Percentiles rank a stretch among this genome's conserved stretches.
These are phyloP conservation scores for Tetrapedia diversipes DNA, from an alignment of 2,888 invertebrate species.

Conservation along the genomic window DNA sequence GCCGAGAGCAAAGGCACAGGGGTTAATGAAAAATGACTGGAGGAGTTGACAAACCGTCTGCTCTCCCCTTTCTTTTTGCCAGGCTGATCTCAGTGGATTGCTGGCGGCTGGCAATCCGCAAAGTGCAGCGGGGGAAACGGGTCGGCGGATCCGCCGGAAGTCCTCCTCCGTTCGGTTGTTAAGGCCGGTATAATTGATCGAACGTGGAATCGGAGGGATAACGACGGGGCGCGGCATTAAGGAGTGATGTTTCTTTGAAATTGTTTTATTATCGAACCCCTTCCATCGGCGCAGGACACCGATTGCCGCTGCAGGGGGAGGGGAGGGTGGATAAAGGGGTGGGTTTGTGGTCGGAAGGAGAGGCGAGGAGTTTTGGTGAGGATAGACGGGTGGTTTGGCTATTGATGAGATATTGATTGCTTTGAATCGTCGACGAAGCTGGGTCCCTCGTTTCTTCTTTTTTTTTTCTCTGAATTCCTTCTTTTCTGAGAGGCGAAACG, in stretches of 20 bases:
- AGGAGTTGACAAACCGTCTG: slow-evolving; percentile 57
- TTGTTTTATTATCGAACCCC: not conserved
- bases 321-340: not conserved
- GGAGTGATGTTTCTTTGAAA: slow-evolving; percentile 1
- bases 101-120: slow-evolving; percentile 27
- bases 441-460: not conserved
- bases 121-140: slow-evolving; percentile 32
- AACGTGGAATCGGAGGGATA: not conserved
- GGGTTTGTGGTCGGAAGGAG: not conserved
- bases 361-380: not conserved
- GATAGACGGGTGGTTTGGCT: not conserved
- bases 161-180: slow-evolving; percentile 1
- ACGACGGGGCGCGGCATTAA: not conserved
- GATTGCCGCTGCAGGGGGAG: not conserved
- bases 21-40: slow-evolving; percentile 68
- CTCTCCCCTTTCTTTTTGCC: slow-evolving; percentile 18
- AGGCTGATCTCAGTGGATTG: slow-evolving; percentile 28
- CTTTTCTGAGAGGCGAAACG: not conserved
- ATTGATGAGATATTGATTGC: slow-evolving; percentile 22
- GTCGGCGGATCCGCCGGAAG: slow-evolving; percentile 5
- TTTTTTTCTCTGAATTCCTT: not conserved
- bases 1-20: slow-evolving; percentile 15
- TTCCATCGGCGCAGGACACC: not conserved
- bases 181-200: slow-evolving; percentile 21
- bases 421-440: not conserved